Evolutionary conservation across 2,113 vertebrate species (phyloP).

Genomic region (Mesitornis unicolor): DNA sequence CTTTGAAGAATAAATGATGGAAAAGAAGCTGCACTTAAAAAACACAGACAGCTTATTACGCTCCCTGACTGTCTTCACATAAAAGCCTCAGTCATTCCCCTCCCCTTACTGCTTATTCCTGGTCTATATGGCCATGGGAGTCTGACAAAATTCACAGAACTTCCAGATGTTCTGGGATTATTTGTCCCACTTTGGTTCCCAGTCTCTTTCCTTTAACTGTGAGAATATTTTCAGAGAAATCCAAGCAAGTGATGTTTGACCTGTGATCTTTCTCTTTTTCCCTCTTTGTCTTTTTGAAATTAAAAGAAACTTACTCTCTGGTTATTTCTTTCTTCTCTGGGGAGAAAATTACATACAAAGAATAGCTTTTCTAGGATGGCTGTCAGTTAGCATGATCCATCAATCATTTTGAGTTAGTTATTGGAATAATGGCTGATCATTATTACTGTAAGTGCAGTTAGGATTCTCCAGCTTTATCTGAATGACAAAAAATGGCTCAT

Average conservation of each 20-base stretch:
- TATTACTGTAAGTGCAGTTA: not conserved
- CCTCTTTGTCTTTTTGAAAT: not conserved
- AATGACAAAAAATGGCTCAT: not conserved
- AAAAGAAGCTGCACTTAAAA: not conserved
- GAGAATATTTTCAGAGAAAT: not conserved
- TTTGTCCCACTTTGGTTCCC: not conserved
- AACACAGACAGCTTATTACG: not conserved
- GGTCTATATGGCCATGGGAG: not conserved
- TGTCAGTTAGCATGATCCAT: constrained; percentile 40
- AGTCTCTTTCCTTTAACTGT: not conserved
- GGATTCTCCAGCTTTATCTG: not conserved
- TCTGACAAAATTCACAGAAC: not conserved
- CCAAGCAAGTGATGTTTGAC: not conserved
- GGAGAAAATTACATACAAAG: not conserved
- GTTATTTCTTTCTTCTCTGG: not conserved
- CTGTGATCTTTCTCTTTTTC: not conserved
- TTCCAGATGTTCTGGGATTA: not conserved
- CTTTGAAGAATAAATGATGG: not conserved
- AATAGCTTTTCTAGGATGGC: not conserved
- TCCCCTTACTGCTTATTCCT: not conserved
- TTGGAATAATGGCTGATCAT: not conserved
- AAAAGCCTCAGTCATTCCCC: not conserved
- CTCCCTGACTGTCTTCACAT: not conserved
- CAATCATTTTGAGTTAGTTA: constrained; percentile 15
- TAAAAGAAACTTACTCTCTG: not conserved